A percentile compares a stretch with the other conserved stretches of the same genome.
Conservation (phyloP, 2,797 vertebrate genomes). For the Alauda arvensis region DNA sequence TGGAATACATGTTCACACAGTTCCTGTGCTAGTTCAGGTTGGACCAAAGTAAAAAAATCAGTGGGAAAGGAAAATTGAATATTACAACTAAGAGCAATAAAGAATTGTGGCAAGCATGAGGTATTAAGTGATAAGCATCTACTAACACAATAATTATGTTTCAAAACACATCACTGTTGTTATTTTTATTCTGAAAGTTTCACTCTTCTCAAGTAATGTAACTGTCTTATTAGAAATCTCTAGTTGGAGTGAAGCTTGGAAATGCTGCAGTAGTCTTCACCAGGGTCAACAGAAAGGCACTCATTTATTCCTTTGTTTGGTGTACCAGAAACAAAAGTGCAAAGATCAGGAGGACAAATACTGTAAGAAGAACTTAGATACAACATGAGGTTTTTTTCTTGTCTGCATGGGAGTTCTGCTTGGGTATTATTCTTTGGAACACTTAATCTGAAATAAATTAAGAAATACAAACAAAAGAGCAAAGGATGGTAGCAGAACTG, state of each 20-base stretch:
- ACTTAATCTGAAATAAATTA: background rate
- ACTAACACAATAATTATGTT: background rate
- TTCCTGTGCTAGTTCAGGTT: background rate
- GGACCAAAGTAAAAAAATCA: background rate
- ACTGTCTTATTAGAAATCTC: background rate
- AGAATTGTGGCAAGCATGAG: background rate
- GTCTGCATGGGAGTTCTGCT: background rate
- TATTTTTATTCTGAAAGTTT: background rate
- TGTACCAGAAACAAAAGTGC: background rate
- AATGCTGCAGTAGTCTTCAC: background rate
- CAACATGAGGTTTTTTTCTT: background rate
- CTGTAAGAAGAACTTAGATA: background rate
- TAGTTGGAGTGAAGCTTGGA: background rate
- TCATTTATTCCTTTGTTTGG: background rate
- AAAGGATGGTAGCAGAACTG: background rate
- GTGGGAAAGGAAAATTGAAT: background rate
- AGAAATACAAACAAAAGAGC: accelerated
- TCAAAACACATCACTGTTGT: background rate
- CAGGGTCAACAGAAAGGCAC: background rate
- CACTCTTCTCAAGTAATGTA: background rate
- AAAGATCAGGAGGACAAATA: background rate
- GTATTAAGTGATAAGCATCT: background rate
- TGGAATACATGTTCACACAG: background rate
- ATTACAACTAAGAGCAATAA: background rate
- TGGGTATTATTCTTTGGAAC: background rate